Percentiles rank a stretch among this genome's conserved stretches.
Conservation (phyloP, 2,113 vertebrate genomes). For the Micromys minutus region DNA sequence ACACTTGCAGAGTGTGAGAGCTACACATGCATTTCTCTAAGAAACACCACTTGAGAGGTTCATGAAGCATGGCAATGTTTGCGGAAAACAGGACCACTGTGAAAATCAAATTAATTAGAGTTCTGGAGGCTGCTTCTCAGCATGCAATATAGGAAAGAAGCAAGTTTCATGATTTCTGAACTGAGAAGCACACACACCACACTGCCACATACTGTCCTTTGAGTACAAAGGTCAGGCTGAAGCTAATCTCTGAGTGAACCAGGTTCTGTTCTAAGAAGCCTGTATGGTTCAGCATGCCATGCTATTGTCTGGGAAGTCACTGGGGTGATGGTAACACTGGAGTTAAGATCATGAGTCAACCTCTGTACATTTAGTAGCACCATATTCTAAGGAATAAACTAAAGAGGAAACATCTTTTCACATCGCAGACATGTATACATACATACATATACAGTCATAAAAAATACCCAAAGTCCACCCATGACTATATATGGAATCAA, state of each 20-base stretch:
- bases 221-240: neutral
- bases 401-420: neutral
- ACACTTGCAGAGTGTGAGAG: neutral
- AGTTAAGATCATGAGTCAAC: neutral
- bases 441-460: neutral
- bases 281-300: neutral
- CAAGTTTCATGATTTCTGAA: neutral
- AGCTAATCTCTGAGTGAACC: neutral
- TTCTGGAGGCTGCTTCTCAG: neutral
- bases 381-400: neutral
- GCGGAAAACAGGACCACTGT: conserved; percentile 24
- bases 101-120: conserved; percentile 35
- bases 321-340: neutral
- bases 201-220: neutral
- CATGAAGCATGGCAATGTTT: conserved; percentile 48
- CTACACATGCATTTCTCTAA: neutral
- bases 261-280: neutral
- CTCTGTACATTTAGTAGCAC: neutral
- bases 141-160: neutral
- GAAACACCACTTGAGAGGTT: conserved; percentile 28
- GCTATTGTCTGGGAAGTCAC: neutral
- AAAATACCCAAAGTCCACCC: neutral
- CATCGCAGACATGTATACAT: neutral
- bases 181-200: neutral
- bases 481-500: conserved; percentile 1